Evolutionary conservation across 1,140 invertebrate genomes (phyloP).

Genomic region (Drosophila bipectinata): DNA sequence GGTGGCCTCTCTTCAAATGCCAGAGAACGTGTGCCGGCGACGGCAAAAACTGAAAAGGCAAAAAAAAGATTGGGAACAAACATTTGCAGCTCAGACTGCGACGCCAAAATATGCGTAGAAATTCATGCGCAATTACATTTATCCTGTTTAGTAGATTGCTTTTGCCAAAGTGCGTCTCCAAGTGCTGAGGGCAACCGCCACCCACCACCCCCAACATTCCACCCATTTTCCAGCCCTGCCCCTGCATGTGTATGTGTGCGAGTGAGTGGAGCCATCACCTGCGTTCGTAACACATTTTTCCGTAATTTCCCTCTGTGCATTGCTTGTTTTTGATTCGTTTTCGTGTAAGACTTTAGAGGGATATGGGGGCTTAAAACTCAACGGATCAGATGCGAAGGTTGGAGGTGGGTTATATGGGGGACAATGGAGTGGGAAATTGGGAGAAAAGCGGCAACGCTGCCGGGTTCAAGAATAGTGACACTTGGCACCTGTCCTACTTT

Average conservation of each 20-base stretch:
- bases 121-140: conserved; percentile 84
- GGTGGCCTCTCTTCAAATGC: conserved; percentile 26
- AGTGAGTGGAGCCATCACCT: conserved; percentile 31
- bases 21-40: conserved; percentile 44
- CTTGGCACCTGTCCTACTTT: conserved; percentile 72
- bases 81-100: conserved; percentile 64
- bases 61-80: conserved; percentile 44
- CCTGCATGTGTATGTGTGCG: conserved; percentile 2
- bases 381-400: not conserved
- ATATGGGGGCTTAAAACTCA: conserved; percentile 23
- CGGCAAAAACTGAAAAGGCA: conserved; percentile 37
- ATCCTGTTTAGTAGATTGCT: conserved; percentile 84
- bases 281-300: conserved; percentile 61
- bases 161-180: conserved; percentile 78
- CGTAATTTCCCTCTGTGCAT: conserved; percentile 71
- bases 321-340: conserved; percentile 80
- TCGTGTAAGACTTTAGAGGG: conserved; percentile 55
- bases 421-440: conserved; percentile 3
- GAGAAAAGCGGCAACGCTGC: conserved; percentile 12
- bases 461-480: conserved; percentile 68
- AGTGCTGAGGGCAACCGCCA: conserved; percentile 62
- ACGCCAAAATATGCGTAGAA: conserved; percentile 80
- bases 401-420: not conserved
- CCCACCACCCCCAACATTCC: conserved; percentile 3
- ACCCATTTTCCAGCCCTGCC: conserved; percentile 14